Evolutionary conservation across 1,140 invertebrate genomes (phyloP).

Genomic region (Drosophila nannoptera): DNA sequence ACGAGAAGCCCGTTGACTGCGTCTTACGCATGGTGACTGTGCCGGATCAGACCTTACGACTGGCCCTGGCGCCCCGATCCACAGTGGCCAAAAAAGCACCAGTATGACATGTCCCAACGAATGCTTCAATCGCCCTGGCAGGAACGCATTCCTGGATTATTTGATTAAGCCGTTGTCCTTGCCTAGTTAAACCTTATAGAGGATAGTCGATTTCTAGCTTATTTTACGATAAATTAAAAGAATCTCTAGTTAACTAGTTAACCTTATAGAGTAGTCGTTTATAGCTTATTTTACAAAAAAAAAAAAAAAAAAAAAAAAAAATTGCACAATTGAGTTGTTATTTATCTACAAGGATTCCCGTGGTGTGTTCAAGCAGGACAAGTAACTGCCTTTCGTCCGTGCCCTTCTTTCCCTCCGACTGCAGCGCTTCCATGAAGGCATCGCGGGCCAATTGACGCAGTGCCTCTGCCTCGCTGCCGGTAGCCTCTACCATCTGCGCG

Average conservation of each 20-base stretch:
- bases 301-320: too few relatives aligned
- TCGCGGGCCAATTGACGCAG: conserved; percentile 69
- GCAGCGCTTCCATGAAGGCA: conserved; percentile 39
- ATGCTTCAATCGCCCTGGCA: background rate
- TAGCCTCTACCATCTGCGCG: conserved; percentile 32
- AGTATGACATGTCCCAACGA: background rate
- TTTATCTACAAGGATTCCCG: conserved; percentile 25
- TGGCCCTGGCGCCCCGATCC: conserved; percentile 54
- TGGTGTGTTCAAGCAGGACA: conserved; percentile 20
- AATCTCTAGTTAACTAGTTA: background rate
- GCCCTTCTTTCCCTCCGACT: background rate
- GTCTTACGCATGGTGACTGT: conserved; percentile 82
- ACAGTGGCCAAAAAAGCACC: background rate
- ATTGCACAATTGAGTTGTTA: background rate
- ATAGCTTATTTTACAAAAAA: conserved; percentile 12
- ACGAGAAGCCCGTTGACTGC: conserved; percentile 80
- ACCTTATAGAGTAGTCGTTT: background rate
- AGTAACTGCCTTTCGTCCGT: conserved; percentile 16
- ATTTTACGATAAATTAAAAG: background rate
- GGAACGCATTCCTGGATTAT: background rate
- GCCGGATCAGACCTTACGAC: conserved; percentile 80
- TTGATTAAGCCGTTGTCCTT: background rate
- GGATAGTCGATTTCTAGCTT: background rate
- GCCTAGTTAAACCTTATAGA: conserved; percentile 3
- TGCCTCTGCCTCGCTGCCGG: conserved; percentile 55